Evolutionary conservation across 1,140 invertebrate species (phyloP).

Genomic region (Limonius californicus): DNA sequence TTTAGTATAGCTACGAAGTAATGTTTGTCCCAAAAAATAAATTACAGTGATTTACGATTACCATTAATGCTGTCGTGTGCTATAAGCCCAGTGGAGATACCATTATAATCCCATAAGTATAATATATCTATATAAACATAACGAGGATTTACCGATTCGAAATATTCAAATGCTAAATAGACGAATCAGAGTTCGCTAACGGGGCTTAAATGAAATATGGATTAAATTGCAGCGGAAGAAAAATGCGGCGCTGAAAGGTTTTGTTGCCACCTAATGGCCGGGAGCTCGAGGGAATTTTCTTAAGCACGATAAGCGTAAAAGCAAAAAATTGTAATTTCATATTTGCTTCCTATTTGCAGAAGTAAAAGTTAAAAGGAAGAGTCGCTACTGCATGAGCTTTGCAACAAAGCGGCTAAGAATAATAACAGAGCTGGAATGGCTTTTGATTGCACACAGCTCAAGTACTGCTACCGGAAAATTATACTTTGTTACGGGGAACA

Average conservation of each 20-base stretch:
- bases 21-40: conserved; percentile 10
- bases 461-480: conserved; percentile 10
- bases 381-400: not conserved
- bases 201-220: too few species aligned
- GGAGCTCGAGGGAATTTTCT: too few species aligned
- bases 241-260: too few species aligned
- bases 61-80: conserved; percentile 10
- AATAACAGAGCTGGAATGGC: not conserved
- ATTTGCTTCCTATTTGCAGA: not conserved
- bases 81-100: conserved; percentile 12
- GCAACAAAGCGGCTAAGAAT: conserved; percentile 2
- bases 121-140: conserved; percentile 14
- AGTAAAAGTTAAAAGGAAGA: not conserved
- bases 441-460: not conserved
- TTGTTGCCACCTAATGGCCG: too few species aligned
- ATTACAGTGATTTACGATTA: not conserved
- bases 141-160: not conserved
- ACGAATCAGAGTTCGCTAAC: too few species aligned
- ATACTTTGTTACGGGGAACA: not conserved
- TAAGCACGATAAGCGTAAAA: too few species aligned
- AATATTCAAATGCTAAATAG: too few species aligned
- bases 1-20: not conserved
- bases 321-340: not conserved
- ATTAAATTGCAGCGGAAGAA: too few species aligned
- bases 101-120: conserved; percentile 13